A percentile compares a stretch with the other conserved stretches of the same genome.
phyloP scores from a whole-genome alignment of 2,113 vertebrate genomes.

The Cepphus grylle region DNA sequence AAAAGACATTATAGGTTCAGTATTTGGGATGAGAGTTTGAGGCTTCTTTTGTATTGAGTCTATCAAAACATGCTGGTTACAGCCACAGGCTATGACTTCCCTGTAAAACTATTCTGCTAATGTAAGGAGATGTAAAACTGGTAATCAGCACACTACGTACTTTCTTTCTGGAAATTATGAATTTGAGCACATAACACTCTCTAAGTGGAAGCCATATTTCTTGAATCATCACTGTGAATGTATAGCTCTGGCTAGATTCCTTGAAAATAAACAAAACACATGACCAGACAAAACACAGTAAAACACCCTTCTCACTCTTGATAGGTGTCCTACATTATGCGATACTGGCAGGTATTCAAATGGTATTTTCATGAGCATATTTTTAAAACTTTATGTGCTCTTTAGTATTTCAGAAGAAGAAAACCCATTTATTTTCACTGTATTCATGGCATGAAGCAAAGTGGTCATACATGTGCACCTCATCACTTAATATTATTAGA shows the following conservation, averaged over 20 bases:
- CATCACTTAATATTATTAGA: neutral
- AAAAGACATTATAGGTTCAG: neutral
- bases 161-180: neutral
- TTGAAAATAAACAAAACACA: neutral
- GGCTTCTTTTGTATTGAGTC: neutral
- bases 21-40: neutral
- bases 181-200: neutral
- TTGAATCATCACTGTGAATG: neutral
- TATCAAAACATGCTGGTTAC: neutral
- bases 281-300: neutral
- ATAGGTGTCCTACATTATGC: neutral
- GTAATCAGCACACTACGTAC: neutral
- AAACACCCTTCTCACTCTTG: neutral
- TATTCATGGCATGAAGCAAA: neutral
- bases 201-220: neutral
- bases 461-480: neutral
- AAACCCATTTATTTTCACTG: neutral
- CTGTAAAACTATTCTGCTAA: neutral
- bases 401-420: neutral
- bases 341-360: too few relatives aligned
- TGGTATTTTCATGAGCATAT: neutral
- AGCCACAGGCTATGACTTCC: neutral
- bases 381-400: neutral
- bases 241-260: neutral
- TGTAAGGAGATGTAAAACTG: neutral